phyloP scores from a whole-genome alignment of 2,888 invertebrate species.

The Caenorhabditis angaria region DNA sequence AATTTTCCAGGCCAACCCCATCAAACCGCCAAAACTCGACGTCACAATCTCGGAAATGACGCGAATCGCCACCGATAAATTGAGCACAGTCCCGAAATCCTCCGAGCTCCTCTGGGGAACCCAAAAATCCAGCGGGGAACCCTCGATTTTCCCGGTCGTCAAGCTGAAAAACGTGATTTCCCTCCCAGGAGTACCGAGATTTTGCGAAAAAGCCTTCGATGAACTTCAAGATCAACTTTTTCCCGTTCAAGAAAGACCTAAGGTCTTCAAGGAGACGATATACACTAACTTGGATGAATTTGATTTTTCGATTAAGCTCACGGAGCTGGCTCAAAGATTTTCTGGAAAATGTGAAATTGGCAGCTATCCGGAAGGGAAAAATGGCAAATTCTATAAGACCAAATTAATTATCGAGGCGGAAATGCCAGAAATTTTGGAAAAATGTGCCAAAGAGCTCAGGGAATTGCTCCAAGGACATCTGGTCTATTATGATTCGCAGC shows the following conservation, averaged over 20 bases:
- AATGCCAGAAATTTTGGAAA: slow-evolving; percentile 51
- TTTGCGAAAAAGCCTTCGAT: slow-evolving; percentile 74
- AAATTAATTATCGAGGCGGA: slow-evolving; percentile 76
- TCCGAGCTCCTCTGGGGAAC: slow-evolving; percentile 75
- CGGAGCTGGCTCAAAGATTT: slow-evolving; percentile 74
- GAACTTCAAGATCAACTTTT: slow-evolving; percentile 72
- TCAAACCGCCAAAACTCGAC: too few species aligned
- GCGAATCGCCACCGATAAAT: slow-evolving; percentile 28
- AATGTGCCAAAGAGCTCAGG: slow-evolving; percentile 44
- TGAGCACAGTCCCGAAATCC: slow-evolving; percentile 72
- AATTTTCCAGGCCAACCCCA: too few species aligned
- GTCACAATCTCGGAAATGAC: slow-evolving; percentile 19
- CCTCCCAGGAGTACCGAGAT: slow-evolving; percentile 80
- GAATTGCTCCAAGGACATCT: slow-evolving; percentile 71
- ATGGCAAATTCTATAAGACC: slow-evolving; percentile 76
- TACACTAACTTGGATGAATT: slow-evolving; percentile 73
- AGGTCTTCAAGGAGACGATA: slow-evolving; percentile 62
- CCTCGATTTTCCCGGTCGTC: slow-evolving; percentile 75
- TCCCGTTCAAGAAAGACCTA: slow-evolving; percentile 49
- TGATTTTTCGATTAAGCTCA: slow-evolving; percentile 74
- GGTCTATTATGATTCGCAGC: slow-evolving; percentile 74
- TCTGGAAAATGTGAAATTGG: slow-evolving; percentile 77
- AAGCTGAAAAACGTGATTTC: slow-evolving; percentile 78
- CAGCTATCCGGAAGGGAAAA: slow-evolving; percentile 77
- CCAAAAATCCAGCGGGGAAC: slow-evolving; percentile 69